Evolutionary conservation across 2,797 vertebrate species (phyloP), one percentile per base, ranked within the genome.

Genomic region (Malacoctenus gilli): DNA sequence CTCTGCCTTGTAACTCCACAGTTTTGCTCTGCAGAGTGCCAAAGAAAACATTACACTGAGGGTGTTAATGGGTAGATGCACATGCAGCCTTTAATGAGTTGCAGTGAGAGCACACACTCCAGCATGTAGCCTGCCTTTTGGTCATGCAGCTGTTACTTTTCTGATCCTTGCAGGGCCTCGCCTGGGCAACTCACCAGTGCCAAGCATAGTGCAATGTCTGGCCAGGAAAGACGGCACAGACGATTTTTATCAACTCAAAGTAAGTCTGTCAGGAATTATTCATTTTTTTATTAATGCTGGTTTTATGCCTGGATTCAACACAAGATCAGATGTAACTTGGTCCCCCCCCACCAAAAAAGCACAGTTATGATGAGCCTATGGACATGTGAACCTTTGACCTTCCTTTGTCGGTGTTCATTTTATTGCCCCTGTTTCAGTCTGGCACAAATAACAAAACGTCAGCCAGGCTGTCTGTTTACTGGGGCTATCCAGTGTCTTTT

Each of bases 161-260:
- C 67, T 82, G 56, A 59, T 64, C 46, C 68, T 66, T 40, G 44
- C 85, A 99, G 97, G 97, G 79, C 96, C 96, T 74, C 95, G 96
- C 59, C 88, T 99, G 87, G 97, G 97, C 80, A 99, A 97, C 90
- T 99, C 96, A 70, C 97, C 97, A 1, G 97, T 99, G 80, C 97
- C 94, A 40, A 99, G 97, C 88, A 99, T 99, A 84, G 96, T 97
- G 75, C 97, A 99, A 84, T 99, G 96, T 92, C 91, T 99, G 90
- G 97, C 97, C 54, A 94, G 97, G 80, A 98, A 95, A 85, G 97
- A 99, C n/a, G 96, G 97, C 82, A 99, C 96, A 0, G 97, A 99
- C 76, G 97, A 99, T 87, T 99, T 99, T 70, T 99, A 99, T 85
- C 97, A 99, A 85, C 92, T 99, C 47, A 99, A 99, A 94, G 97